Percentiles rank a stretch among this genome's conserved stretches.
Conservation (phyloP, 2,888 invertebrate genomes). For the Phortica magna region DNA sequence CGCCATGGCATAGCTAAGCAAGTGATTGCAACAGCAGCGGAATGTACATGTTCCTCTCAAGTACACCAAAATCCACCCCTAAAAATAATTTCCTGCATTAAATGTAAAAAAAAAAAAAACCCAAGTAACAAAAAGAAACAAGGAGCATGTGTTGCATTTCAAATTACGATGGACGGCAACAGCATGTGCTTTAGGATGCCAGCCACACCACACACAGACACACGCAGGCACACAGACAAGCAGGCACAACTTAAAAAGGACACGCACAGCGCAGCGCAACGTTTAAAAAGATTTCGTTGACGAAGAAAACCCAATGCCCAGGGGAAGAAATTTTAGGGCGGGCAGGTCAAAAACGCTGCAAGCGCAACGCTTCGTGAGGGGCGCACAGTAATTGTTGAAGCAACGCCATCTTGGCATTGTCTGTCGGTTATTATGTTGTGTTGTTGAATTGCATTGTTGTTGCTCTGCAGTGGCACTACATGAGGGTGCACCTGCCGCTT, state of each 20-base stretch:
- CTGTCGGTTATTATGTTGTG: background rate
- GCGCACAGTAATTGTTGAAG: background rate
- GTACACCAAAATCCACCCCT: background rate
- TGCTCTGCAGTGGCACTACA: background rate
- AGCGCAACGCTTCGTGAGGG: background rate
- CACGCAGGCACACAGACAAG: background rate
- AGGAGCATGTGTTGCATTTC: slow-evolving; percentile 17
- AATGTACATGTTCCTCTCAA: background rate
- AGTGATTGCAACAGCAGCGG: slow-evolving; percentile 18
- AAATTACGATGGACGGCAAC: slow-evolving; percentile 1
- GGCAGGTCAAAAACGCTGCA: background rate
- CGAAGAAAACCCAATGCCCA: no score
- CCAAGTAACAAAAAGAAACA: background rate
- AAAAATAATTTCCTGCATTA: background rate
- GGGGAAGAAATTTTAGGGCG: background rate
- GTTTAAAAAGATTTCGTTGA: slow-evolving; percentile 11
- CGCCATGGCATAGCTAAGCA: background rate
- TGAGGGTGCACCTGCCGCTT: slow-evolving; percentile 14
- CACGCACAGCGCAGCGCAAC: background rate
- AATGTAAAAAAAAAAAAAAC: background rate
- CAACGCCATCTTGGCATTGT: background rate
- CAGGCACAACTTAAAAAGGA: background rate
- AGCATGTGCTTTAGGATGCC: background rate
- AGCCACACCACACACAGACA: background rate
- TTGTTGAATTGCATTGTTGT: no score